Conservation (phyloP, 1,140 invertebrate species). For the Plectrocnemia conspersa region DNA sequence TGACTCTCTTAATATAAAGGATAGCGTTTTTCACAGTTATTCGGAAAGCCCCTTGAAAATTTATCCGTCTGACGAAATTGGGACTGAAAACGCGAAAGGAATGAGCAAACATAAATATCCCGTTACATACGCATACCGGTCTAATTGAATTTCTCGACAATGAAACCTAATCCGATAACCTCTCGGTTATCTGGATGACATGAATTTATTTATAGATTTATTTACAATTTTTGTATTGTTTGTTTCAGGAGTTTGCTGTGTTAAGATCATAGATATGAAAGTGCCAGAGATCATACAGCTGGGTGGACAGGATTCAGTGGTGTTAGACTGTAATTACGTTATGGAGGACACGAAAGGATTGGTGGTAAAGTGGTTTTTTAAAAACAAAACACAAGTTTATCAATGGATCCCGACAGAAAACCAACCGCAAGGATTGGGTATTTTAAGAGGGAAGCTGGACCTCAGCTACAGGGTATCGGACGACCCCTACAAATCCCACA, state of each 20-base stretch:
- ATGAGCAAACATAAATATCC: slow-evolving; percentile 16
- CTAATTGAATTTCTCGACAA: not conserved
- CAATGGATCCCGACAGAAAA: slow-evolving; percentile 68
- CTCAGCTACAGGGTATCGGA: slow-evolving; percentile 56
- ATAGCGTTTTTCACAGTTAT: slow-evolving; percentile 16
- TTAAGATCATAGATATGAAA: slow-evolving; percentile 61
- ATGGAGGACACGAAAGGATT: slow-evolving; percentile 56
- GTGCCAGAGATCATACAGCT: slow-evolving; percentile 66
- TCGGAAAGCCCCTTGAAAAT: slow-evolving; percentile 12
- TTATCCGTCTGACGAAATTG: slow-evolving; percentile 6
- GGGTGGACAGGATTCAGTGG: slow-evolving; percentile 59
- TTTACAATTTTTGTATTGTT: slow-evolving; percentile 31
- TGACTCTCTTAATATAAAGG: slow-evolving; percentile 22
- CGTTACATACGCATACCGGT: not conserved
- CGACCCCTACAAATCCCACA: slow-evolving; percentile 55
- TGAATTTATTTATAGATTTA: not conserved
- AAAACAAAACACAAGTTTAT: slow-evolving; percentile 62
- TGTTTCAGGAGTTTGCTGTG: slow-evolving; percentile 46
- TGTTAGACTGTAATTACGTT: slow-evolving; percentile 74
- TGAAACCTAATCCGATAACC: not conserved
- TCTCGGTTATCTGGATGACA: too few relatives aligned
- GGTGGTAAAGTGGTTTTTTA: slow-evolving; percentile 77
- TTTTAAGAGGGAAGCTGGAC: slow-evolving; percentile 61
- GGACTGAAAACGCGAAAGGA: slow-evolving; percentile 3
- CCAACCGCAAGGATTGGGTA: slow-evolving; percentile 58